Conservation (phyloP, 2,888 invertebrate genomes). For the Drosophila cracens region DNA sequence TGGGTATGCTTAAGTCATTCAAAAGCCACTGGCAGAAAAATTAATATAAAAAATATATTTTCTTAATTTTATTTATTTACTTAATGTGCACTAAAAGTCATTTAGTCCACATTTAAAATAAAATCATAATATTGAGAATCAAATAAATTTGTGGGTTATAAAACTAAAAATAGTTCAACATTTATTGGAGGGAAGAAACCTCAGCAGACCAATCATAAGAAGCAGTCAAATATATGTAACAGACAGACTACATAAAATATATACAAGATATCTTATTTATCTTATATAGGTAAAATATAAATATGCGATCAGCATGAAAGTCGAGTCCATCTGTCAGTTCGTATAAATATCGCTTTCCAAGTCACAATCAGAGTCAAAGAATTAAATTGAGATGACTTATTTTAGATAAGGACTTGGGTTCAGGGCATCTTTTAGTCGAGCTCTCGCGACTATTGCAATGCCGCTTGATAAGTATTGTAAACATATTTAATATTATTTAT, state of each 20-base stretch:
- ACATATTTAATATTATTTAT: no score
- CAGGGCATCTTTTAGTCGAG: background rate
- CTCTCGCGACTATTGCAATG: background rate
- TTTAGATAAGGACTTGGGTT: background rate
- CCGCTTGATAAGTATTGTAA: background rate
- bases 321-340: background rate
- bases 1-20: background rate
- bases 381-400: background rate
- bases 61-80: background rate
- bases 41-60: background rate
- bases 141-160: background rate
- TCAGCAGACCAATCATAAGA: background rate
- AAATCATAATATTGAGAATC: background rate
- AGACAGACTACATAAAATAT: background rate
- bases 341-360: background rate
- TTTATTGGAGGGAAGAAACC: background rate
- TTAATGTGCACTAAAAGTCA: background rate
- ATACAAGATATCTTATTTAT: no score
- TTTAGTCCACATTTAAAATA: no score
- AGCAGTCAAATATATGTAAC: background rate
- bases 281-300: no score
- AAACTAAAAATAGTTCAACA: background rate
- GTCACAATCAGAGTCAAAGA: background rate
- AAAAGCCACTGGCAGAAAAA: background rate
- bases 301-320: background rate